phyloP scores from a whole-genome alignment of 2,888 invertebrate species.

The Cephus runcator region DNA sequence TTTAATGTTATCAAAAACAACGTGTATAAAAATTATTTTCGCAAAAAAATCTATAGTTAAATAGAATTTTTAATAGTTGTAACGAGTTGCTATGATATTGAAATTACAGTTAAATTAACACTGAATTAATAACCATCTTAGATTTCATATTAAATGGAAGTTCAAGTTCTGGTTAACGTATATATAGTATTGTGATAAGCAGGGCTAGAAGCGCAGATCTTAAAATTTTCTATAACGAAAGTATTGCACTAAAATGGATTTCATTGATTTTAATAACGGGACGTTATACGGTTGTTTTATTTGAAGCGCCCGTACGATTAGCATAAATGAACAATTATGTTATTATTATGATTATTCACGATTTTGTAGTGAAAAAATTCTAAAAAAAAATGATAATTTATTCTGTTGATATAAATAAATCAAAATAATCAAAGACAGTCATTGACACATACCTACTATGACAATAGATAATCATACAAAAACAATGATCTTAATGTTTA shows the following conservation, averaged over 20 bases:
- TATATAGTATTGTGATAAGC: background rate
- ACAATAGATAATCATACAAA: background rate
- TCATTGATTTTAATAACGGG: background rate
- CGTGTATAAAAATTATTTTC: background rate
- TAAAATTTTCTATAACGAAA: background rate
- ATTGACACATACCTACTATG: background rate
- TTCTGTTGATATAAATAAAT: background rate
- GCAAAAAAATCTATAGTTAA: background rate
- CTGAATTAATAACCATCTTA: background rate
- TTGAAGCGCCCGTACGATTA: background rate
- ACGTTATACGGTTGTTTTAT: background rate
- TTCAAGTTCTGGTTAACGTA: background rate
- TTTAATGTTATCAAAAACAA: background rate
- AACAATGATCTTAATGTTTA: background rate
- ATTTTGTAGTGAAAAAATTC: background rate
- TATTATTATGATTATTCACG: background rate
- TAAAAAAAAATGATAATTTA: background rate
- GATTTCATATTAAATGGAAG: background rate
- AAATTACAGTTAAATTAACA: background rate
- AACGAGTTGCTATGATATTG: background rate
- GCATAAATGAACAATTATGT: background rate
- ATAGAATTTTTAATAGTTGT: background rate
- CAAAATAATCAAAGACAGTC: background rate
- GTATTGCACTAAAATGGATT: background rate
- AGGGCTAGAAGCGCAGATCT: background rate